A percentile compares a stretch with the other conserved stretches of the same genome.
phyloP scores from a whole-genome alignment of 1,140 invertebrate species.

The Camponotus vicinus region DNA sequence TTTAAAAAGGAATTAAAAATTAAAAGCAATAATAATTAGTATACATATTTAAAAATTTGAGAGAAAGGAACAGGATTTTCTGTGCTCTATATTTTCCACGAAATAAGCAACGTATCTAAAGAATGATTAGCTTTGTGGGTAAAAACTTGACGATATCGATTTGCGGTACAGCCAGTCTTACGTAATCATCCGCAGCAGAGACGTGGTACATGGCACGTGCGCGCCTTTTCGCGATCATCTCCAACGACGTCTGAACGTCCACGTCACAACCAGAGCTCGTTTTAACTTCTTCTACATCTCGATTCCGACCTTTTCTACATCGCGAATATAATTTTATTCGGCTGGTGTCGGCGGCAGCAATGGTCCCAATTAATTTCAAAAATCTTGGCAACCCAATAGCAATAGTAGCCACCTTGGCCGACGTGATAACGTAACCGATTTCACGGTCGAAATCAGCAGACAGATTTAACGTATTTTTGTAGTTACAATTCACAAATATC shows the following conservation, averaged over 20 bases:
- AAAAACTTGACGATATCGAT: constrained; percentile 39
- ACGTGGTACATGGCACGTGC: constrained; percentile 17
- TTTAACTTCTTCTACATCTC: constrained; percentile 23
- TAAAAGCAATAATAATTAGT: not conserved
- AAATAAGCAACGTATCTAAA: not conserved
- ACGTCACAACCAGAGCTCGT: not conserved
- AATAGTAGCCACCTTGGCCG: constrained; percentile 5
- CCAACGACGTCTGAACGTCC: not conserved
- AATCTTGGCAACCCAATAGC: constrained; percentile 55
- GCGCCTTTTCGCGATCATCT: constrained; percentile 16
- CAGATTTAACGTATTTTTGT: constrained; percentile 26
- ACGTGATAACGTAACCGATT: constrained; percentile 47
- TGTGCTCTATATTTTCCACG: not conserved
- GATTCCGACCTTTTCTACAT: constrained; percentile 8
- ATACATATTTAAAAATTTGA: not conserved
- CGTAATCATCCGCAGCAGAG: constrained; percentile 20
- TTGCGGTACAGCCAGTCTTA: constrained; percentile 13
- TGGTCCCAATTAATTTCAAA: constrained; percentile 62
- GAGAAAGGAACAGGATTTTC: not conserved
- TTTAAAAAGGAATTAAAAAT: not conserved
- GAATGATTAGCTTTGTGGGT: not conserved
- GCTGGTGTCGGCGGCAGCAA: not conserved
- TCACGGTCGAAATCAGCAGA: constrained; percentile 50
- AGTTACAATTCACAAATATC: constrained; percentile 26
- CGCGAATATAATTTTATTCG: not conserved